Base-by-base conservation (phyloP, 1,140 invertebrate genomes). In the Dryas iulia region DNA sequence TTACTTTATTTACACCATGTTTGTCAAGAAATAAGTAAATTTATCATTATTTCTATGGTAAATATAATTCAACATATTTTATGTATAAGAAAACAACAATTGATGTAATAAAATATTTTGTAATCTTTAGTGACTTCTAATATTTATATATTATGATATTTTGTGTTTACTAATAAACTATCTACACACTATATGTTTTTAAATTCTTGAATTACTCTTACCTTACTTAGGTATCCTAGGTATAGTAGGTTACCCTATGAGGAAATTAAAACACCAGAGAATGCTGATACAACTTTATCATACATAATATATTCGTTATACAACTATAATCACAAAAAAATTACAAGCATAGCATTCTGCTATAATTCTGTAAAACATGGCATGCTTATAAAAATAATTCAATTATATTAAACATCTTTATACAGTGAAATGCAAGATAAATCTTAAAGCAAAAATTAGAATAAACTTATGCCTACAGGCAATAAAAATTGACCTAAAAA, bases 131-230 rank as follows among this genome's bases (percentile, higher is more conserved):
- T 66, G 39, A 64, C 72, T 78, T 73, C 57, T 77, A 76, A 73
- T 73, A 72, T 76, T 71, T 76, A 76, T 76, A 67, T 76, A 69
- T 21, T 31, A 31, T 31, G 26, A 28, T 57, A 61, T 66, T 68
- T 71, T 73, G 66, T 59, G 69, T 75, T 74, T 78, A 73, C 70
- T 76, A 80, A 80, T 80, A 73, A 74, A 76, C 59, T 80, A 23
- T 77, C 28, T 71, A 75, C 59, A 73, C 64, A 57, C 8, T 62
- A 31, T n/a, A 21, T 54, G 2, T 65, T 66, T 66, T n/a, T 25
- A 33, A 28, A 1, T 62, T 23, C 25, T 62, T 54, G 26, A 25
- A 18, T 2, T 11, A 23, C 4, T 18, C 8, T 7, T 0, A 35
- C 5, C 10, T 11, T 59, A 24, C 14, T n/a, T 26, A 25, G 7